These are phyloP conservation scores for Anhinga anhinga DNA, from an alignment of 2,113 vertebrate genomes.

Conservation along the genomic window DNA sequence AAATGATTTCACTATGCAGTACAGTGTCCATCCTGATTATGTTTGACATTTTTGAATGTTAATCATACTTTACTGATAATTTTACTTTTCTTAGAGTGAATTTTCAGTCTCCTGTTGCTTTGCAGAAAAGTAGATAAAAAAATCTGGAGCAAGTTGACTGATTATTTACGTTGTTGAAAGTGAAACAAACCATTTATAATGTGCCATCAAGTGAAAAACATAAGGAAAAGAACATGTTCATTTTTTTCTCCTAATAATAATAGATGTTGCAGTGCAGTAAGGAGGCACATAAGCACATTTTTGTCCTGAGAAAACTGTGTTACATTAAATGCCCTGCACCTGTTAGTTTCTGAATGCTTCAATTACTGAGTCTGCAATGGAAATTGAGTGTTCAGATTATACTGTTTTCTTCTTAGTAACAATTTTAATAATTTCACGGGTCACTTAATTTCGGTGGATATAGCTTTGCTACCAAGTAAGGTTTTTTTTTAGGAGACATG, in stretches of 20 bases:
- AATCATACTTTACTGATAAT: neutral
- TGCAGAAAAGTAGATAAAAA: neutral
- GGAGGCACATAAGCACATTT: neutral
- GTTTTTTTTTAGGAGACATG: neutral
- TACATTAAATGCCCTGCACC: rapidly evolving
- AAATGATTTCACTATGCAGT: neutral
- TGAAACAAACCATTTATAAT: neutral
- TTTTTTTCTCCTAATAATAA: neutral
- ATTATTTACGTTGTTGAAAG: neutral
- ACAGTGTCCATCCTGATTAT: neutral
- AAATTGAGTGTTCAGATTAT: neutral
- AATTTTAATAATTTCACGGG: neutral
- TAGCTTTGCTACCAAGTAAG: neutral
- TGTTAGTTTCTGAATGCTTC: neutral
- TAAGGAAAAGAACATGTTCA: neutral
- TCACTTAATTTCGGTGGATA: neutral
- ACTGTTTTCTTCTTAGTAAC: neutral
- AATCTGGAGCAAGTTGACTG: neutral
- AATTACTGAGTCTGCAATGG: neutral
- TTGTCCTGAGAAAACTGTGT: neutral
- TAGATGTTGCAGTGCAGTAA: neutral
- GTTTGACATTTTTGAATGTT: neutral
- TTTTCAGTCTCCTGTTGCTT: neutral
- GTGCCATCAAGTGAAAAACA: neutral
- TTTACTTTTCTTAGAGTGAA: neutral